Evolutionary conservation across 2,888 invertebrate genomes (phyloP), one percentile per base, ranked within the genome.

Genomic region (Drosophila mettleri): DNA sequence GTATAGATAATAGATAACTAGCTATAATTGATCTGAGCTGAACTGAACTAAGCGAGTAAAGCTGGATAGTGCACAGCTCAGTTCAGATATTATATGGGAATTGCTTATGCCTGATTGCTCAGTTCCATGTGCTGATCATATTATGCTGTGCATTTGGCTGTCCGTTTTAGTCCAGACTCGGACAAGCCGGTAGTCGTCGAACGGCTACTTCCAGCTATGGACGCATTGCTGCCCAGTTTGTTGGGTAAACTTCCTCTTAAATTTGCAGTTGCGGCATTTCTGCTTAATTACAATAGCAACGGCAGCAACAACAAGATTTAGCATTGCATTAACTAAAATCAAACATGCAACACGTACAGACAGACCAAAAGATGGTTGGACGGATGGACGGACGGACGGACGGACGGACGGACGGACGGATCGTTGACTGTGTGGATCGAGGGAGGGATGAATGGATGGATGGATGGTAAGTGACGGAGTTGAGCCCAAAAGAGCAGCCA

Each of bases 291-390:
- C 57, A 68, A 61, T 49, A 55, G 39, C 52, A 70, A 18, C 59
- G 66, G 36, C 38, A 65, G 10, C 48, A 49, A 46, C 59, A 58
- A 57, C 58, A 59, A 86, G 78, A 83, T 83, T 72, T 77, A 68
- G 83, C 83, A 72, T 71, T 80, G 72, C 83, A 88, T 74, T 68
- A 74, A 67, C 71, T 64, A 46, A 72, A 87, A 82, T 69, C 69
- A 83, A 87, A 79, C 88, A 85, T 80, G 85, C 85, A 80, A 80
- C 82, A 54, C 64, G 64, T 53, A 74, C 77, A 63, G 76, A 9
- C 48, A 20, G 67, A 20, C 46, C 57, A 53, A 46, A 20, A 33
- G 59, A 29, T 20, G 39, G 49, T 34, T 34, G 39, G 18, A 57
- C 27, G 58, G 61, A 61, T 45, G 46, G n/a, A 29, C 6, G 29